These are phyloP conservation scores for Sebastes taczanowskii DNA, from an alignment of 2,797 vertebrate genomes.

Conservation along the genomic window DNA sequence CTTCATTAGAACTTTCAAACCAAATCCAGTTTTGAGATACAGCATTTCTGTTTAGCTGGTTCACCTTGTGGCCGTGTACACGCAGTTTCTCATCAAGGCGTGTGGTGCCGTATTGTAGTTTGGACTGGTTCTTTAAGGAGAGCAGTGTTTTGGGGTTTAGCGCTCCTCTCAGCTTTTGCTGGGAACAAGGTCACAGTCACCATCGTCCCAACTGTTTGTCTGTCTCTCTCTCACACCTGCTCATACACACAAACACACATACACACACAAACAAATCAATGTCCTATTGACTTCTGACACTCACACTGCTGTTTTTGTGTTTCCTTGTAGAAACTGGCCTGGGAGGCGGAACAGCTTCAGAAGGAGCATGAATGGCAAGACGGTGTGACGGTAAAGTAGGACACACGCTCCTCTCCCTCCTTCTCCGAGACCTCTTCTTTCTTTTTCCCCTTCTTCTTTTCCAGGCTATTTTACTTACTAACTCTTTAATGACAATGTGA, in stretches of 20 bases:
- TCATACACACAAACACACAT: not conserved
- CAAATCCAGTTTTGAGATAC: not conserved
- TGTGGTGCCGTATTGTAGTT: not conserved
- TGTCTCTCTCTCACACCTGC: not conserved
- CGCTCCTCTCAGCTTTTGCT: not conserved
- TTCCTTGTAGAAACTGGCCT: conserved; percentile 88
- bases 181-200: conserved; percentile 1
- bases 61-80: not conserved
- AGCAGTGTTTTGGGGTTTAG: conserved; percentile 4
- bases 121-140: not conserved
- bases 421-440: conserved; percentile 28
- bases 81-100: not conserved
- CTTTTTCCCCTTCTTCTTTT: conserved; percentile 10
- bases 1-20: not conserved
- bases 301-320: conserved; percentile 60
- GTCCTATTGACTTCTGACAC: conserved; percentile 41
- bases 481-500: conserved; percentile 66
- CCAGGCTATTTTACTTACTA: not conserved
- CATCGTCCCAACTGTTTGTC: conserved; percentile 1
- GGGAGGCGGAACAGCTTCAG: conserved; percentile 93
- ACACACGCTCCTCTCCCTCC: conserved; percentile 33
- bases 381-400: conserved; percentile 91
- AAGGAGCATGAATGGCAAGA: conserved; percentile 94
- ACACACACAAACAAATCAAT: conserved; percentile 25
- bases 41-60: not conserved